Evolutionary conservation across 2,888 invertebrate genomes (phyloP), one percentile per base, ranked within the genome.

Genomic region (Vesta saturnalis): DNA sequence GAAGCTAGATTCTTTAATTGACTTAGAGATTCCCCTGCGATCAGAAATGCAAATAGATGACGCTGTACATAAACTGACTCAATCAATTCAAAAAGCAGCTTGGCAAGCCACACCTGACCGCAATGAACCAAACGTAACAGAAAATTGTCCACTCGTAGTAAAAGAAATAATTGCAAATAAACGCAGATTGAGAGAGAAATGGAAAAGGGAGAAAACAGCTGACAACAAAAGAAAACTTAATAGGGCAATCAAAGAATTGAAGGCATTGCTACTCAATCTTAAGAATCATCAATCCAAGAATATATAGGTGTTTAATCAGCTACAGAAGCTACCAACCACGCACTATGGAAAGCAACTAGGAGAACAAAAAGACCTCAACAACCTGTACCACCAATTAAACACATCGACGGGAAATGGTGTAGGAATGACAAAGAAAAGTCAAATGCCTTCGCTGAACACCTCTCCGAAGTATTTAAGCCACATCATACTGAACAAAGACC

Each of bases 81-180:
- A n/a, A n/a, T n/a, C n/a, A n/a, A n/a, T 30, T 30, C 30, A 10
- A 5, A 10, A 6, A 30, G 30, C 30, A 30, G 6, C 30, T 30
- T 30, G 30, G 30, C 30, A 30, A 30, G 30, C 30, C 30, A 30
- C 30, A 30, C 30, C 30, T 30, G 30, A 30, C 30, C 30, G 30
- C 5, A 30, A 30, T 30, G 30, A 30, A 30, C 30, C 30, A 30
- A 30, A 30, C 30, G 30, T 30, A 30, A 30, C 30, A 30, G 30
- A 30, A 52, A 16, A 15, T 52, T 55, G 55, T 23, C 23, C 55
- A 19, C n/a, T 55, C n/a, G 19, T 22, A 22, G 55, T 55, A 15
- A 55, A 55, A 18, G 55, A 22, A 55, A 55, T 55, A n/a, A 55
- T 55, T 23, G 21, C 22, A 16, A 55, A 55, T 23, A 19, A 55